Percentiles rank a stretch among this genome's conserved stretches.
These are phyloP conservation scores for Andrena praecox DNA, from an alignment of 2,888 invertebrate genomes.

Conservation along the genomic window DNA sequence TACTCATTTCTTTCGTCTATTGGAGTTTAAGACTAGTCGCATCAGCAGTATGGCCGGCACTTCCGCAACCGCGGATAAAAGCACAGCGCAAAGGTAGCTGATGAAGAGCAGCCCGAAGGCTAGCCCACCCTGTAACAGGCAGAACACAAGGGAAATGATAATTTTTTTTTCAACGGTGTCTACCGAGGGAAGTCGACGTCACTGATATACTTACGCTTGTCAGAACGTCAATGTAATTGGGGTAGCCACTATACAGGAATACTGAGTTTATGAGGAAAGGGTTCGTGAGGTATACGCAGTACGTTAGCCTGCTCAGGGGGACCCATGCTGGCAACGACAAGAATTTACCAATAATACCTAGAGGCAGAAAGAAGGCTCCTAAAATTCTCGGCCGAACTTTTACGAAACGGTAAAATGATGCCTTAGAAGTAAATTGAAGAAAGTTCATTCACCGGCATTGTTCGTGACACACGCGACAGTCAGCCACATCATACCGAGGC, in stretches of 20 bases:
- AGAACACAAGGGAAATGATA: slow-evolving; percentile 48
- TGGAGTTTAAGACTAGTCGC: slow-evolving; percentile 70
- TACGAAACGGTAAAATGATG: no score
- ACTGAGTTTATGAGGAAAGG: slow-evolving; percentile 86
- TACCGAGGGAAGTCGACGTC: neutral
- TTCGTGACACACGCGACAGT: slow-evolving; percentile 86
- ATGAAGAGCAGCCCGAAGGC: slow-evolving; percentile 79
- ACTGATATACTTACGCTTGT: slow-evolving; percentile 79
- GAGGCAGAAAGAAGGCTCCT: slow-evolving; percentile 51
- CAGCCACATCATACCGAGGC: slow-evolving; percentile 87
- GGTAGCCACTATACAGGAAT: slow-evolving; percentile 80
- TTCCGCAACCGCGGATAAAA: slow-evolving; percentile 83
- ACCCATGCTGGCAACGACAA: slow-evolving; percentile 80
- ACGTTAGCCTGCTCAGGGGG: slow-evolving; percentile 86
- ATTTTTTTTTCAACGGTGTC: neutral
- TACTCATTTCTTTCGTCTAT: slow-evolving; percentile 29
- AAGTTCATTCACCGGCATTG: slow-evolving; percentile 85
- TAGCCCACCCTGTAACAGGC: slow-evolving; percentile 73
- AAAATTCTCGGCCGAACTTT: neutral
- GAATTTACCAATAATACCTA: slow-evolving; percentile 84
- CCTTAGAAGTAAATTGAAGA: neutral
- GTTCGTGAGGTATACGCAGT: slow-evolving; percentile 87
- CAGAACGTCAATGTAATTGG: slow-evolving; percentile 79
- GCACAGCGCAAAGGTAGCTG: slow-evolving; percentile 81
- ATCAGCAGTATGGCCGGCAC: slow-evolving; percentile 78